Evolutionary conservation across 2,888 invertebrate species (phyloP).

Genomic region (Pherbina coryleti): DNA sequence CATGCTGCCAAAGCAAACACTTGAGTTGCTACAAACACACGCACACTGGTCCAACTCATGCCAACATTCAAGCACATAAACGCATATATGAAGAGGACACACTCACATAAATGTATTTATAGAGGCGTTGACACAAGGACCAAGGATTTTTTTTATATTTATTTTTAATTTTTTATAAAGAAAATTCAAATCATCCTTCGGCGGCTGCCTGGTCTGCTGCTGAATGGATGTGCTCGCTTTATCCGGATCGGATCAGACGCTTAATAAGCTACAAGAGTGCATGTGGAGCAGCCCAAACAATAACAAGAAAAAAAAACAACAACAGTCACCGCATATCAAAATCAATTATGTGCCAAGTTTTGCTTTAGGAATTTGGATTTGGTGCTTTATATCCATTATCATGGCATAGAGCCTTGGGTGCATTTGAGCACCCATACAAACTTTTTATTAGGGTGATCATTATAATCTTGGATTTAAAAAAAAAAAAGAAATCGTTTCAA

Average conservation of each 20-base stretch:
- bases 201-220: not conserved
- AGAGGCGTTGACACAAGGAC: not conserved
- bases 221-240: not conserved
- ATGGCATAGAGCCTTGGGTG: not conserved
- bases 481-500: too few species aligned
- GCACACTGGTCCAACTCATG: not conserved
- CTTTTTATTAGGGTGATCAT: too few species aligned
- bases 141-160: not conserved
- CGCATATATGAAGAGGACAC: not conserved
- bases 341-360: constrained; percentile 15
- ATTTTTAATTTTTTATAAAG: not conserved
- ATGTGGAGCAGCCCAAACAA: not conserved
- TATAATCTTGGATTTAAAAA: too few species aligned
- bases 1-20: constrained; percentile 13
- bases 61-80: not conserved
- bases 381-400: constrained; percentile 4
- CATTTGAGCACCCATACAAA: not conserved
- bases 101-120: not conserved
- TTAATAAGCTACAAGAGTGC: not conserved
- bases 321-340: not conserved
- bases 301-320: not conserved
- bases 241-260: not conserved
- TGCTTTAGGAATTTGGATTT: constrained; percentile 22
- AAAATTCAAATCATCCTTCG: not conserved
- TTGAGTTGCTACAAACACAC: not conserved